These are phyloP conservation scores for Enteromius viviparus DNA, from an alignment of 2,797 vertebrate species.

Conservation along the genomic window DNA sequence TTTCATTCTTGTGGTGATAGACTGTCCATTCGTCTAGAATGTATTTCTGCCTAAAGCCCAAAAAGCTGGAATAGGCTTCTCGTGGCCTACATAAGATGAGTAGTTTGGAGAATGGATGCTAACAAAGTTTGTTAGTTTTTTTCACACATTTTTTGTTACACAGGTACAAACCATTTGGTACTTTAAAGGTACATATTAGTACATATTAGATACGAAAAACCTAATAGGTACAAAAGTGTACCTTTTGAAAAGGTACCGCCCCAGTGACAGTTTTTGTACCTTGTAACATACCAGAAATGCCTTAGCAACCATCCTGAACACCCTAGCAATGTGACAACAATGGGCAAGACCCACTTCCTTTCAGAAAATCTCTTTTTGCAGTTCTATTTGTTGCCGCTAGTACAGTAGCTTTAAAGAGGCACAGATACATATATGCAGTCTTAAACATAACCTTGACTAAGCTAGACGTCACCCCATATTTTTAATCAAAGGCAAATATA, in stretches of 20 bases:
- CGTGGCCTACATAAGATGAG: neutral
- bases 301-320: neutral
- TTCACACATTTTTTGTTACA: too few species aligned
- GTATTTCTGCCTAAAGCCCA: neutral
- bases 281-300: neutral
- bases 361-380: neutral
- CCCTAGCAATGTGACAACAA: neutral
- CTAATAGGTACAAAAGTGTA: too few species aligned
- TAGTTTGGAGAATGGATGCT: neutral
- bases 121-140: neutral
- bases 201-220: too few species aligned
- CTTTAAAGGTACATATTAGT: too few species aligned
- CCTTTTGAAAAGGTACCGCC: too few species aligned
- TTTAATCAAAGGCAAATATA: constrained; percentile 34
- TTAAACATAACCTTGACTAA: constrained; percentile 39
- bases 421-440: neutral
- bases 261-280: too few species aligned
- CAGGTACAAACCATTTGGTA: too few species aligned
- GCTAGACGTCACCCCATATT: constrained; percentile 17
- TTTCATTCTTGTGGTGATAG: neutral
- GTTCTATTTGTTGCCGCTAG: neutral
- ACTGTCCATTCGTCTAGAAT: neutral
- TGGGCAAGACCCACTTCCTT: neutral
- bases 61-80: neutral
- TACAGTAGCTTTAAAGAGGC: neutral